Percentiles rank a stretch among this genome's conserved stretches.
Conservation (phyloP, 2,113 vertebrate genomes). For the Phoxinus phoxinus region DNA sequence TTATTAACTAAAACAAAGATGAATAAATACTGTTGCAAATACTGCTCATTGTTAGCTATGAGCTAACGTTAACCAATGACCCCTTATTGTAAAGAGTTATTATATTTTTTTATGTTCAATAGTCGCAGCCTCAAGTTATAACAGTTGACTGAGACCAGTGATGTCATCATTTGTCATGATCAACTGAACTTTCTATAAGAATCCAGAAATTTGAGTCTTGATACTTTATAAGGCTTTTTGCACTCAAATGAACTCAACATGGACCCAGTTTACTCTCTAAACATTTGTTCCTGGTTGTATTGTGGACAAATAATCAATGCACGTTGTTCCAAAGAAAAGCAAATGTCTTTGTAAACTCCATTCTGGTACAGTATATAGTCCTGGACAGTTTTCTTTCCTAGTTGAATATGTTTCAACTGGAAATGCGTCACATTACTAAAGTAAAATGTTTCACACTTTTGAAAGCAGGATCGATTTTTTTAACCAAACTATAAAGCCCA, state of each 20-base stretch:
- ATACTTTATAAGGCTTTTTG: slow-evolving; percentile 1
- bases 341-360: neutral
- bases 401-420: neutral
- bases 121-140: too few species aligned
- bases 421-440: neutral
- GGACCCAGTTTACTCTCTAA: neutral
- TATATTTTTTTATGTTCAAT: too few species aligned
- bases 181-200: too few species aligned
- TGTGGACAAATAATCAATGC: neutral
- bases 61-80: too few species aligned
- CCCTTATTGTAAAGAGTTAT: too few species aligned
- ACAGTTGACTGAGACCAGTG: too few species aligned
- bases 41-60: too few species aligned
- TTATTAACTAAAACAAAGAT: too few species aligned
- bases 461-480: neutral
- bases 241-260: neutral
- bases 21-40: too few species aligned
- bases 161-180: too few species aligned
- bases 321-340: neutral
- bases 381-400: neutral
- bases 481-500: too few species aligned
- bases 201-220: neutral
- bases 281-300: neutral
- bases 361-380: neutral
- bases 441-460: neutral